A percentile compares a stretch with the other conserved stretches of the same genome.
phyloP scores from a whole-genome alignment of 2,888 invertebrate genomes.

The Ichneumon xanthorius region DNA sequence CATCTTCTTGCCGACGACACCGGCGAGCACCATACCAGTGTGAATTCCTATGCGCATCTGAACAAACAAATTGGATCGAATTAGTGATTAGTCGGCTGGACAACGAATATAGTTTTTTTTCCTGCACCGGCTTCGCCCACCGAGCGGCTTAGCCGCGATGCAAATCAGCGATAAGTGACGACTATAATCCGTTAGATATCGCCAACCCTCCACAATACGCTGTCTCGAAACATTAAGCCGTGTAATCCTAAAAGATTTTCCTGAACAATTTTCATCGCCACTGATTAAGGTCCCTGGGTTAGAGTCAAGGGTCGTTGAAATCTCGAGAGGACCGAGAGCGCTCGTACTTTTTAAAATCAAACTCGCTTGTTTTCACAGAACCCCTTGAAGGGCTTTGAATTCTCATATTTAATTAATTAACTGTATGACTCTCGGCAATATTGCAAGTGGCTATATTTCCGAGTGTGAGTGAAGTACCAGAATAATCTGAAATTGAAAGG shows the following conservation, averaged over 20 bases:
- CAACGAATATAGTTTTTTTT: slow-evolving; percentile 1
- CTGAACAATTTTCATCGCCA: not conserved
- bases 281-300: not conserved
- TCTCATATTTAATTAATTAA: slow-evolving; percentile 42
- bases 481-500: slow-evolving; percentile 15
- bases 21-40: slow-evolving; percentile 96
- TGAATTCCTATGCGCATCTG: slow-evolving; percentile 98
- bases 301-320: not conserved
- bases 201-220: not conserved
- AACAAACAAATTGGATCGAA: slow-evolving; percentile 63
- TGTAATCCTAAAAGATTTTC: not conserved
- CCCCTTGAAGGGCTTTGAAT: slow-evolving; percentile 11
- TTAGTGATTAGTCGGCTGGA: slow-evolving; percentile 4
- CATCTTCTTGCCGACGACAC: slow-evolving; percentile 97
- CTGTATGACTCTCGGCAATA: not conserved
- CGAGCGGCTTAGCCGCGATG: not conserved
- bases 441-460: not conserved
- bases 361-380: not conserved
- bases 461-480: slow-evolving; percentile 6
- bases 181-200: not conserved
- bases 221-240: not conserved
- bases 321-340: not conserved
- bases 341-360: not conserved
- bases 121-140: not conserved
- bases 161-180: not conserved